phyloP scores from a whole-genome alignment of 2,113 vertebrate species.

The Reinhardtius hippoglossoides region DNA sequence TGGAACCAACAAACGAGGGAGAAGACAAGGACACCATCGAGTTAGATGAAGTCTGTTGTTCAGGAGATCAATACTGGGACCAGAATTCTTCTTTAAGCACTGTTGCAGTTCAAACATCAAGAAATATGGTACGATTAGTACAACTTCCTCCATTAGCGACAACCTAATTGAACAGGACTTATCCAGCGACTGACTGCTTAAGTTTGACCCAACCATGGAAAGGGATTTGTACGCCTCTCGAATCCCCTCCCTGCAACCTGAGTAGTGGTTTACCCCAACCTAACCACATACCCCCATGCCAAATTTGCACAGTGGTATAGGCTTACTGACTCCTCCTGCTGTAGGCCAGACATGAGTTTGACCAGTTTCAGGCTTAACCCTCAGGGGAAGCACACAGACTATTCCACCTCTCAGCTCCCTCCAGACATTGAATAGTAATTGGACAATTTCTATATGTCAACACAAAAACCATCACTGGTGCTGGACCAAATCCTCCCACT shows the following conservation, averaged over 20 bases:
- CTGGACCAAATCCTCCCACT: conserved; percentile 62
- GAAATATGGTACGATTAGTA: conserved; percentile 8
- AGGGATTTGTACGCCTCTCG: conserved; percentile 14
- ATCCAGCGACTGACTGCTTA: conserved; percentile 17
- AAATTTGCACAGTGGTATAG: conserved; percentile 56
- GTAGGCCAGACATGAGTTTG: conserved; percentile 51
- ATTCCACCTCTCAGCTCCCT: conserved; percentile 34
- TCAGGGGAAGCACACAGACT: conserved; percentile 57
- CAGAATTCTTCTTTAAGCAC: conserved; percentile 8
- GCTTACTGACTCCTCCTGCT: conserved; percentile 46
- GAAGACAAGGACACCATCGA: conserved; percentile 15
- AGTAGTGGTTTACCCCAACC: conserved; percentile 21
- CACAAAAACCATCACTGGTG: conserved; percentile 42
- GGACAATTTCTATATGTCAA: conserved; percentile 32
- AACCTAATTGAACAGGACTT: background rate
- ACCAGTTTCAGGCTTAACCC: conserved; percentile 43
- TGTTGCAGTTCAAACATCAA: conserved; percentile 28
- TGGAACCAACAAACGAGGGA: conserved; percentile 20
- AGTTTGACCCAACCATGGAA: conserved; percentile 19
- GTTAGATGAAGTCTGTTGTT: conserved; percentile 30
- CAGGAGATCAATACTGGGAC: conserved; percentile 24
- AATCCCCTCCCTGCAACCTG: conserved; percentile 8
- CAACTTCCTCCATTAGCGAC: conserved; percentile 6
- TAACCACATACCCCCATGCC: background rate
- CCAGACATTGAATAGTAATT: conserved; percentile 38